Base-by-base conservation (phyloP, 2,888 invertebrate genomes). In the Rotaria magnacalcarata region DNA sequence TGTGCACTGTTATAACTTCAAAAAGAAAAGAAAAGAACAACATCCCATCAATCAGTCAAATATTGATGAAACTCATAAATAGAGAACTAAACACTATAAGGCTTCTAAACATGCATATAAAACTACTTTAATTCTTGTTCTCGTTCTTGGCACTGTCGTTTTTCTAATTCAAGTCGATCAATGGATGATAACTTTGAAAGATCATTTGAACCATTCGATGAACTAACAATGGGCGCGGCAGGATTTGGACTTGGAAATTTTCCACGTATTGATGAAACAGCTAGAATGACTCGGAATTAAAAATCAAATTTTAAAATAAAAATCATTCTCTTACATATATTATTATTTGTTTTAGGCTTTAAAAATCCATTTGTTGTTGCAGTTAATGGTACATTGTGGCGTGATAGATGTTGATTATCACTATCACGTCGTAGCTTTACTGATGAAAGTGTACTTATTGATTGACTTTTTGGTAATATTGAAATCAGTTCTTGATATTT, bases 401-500 rank as follows among this genome's bases (percentile, higher is more conserved):
- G 41, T 47, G 47, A 21, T 47, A 21, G 3, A 24, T 7, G 19
- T 80, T 80, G 47, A 47, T 47, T 80, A 19, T n/a, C 80, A 47
- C 80, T 80, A 80, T 80, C 75, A 24, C 75, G 75, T 10, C 80
- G 47, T 43, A 34, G 7, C n/a, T 47, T 80, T 19, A 16, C 34
- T 41, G 67, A 34, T n/a, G 47, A 24, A 2, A 80, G 24, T n/a
- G 80, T 47, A 41, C 47, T 41, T 47, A 11, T n/a, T 14, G 80
- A 80, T 47, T 80, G 80, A 47, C 80, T 80, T 80, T 80, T 80
- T 24, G 80, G 80, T 80, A 80, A n/a, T n/a, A 10, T 80, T 80
- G 80, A 16, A n/a, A 80, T n/a, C 11, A 24, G 47, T 80, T 80
- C 80, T 47, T 43, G 43, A 80, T 80, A 80, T n/a, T 80, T 80